A percentile compares a stretch with the other conserved stretches of the same genome.
These are phyloP conservation scores for Naso thynnoides DNA, from an alignment of 2,797 vertebrate species.

Conservation along the genomic window DNA sequence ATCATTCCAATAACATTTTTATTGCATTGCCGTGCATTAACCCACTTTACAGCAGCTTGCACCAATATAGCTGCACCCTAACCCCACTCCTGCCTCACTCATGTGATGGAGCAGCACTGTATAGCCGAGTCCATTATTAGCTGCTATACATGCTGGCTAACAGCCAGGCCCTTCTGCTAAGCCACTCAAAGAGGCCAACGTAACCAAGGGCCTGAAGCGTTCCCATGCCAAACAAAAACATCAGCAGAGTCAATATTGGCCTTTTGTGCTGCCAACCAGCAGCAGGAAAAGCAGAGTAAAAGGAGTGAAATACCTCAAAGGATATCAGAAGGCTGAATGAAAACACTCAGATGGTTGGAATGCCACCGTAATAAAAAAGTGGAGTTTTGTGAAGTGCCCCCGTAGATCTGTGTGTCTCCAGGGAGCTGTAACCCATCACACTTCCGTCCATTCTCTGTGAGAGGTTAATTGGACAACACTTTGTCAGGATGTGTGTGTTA, in stretches of 20 bases:
- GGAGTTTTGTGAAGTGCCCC: slow-evolving; percentile 55
- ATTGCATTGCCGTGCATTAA: slow-evolving; percentile 3
- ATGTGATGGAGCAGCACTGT: slow-evolving; percentile 25
- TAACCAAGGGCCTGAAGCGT: slow-evolving; percentile 59
- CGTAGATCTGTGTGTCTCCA: slow-evolving; percentile 36
- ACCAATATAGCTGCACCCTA: slow-evolving; percentile 16
- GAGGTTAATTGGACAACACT: slow-evolving; percentile 67
- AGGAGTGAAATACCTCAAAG: slow-evolving; percentile 61
- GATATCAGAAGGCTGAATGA: slow-evolving; percentile 56
- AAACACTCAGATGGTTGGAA: slow-evolving; percentile 55
- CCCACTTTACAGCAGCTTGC: slow-evolving; percentile 13
- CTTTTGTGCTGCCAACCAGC: slow-evolving; percentile 66
- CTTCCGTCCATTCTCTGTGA: slow-evolving; percentile 65
- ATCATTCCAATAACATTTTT: slow-evolving; percentile 5
- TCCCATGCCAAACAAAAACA: slow-evolving; percentile 75
- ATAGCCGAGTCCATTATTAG: slow-evolving; percentile 65
- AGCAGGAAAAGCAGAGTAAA: slow-evolving; percentile 53
- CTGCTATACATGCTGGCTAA: slow-evolving; percentile 62
- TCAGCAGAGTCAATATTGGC: slow-evolving; percentile 77
- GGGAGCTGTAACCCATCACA: slow-evolving; percentile 63
- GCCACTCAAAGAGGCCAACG: slow-evolving; percentile 62
- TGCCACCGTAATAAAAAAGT: slow-evolving; percentile 24
- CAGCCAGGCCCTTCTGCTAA: slow-evolving; percentile 66
- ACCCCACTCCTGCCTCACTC: slow-evolving; percentile 11
- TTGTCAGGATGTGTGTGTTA: slow-evolving; percentile 55